A percentile compares a stretch with the other conserved stretches of the same genome.
phyloP scores from a whole-genome alignment of 37 sponge, comb jelly and placozoan genomes.

The Geodia barretti region DNA sequence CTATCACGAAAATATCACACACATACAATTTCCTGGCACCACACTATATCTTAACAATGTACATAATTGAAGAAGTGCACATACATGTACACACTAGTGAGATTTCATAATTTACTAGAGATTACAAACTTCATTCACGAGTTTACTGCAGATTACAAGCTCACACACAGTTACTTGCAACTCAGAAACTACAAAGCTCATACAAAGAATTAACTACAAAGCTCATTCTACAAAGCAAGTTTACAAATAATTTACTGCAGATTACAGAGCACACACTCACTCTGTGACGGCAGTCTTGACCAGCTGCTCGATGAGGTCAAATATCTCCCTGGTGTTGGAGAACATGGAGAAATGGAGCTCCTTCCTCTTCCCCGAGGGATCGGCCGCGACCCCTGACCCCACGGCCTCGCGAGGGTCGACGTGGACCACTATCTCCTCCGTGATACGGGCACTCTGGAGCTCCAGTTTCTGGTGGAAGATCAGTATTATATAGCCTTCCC shows the following conservation, averaged over 20 bases:
- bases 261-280: constrained; percentile 16
- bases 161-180: constrained; percentile 8
- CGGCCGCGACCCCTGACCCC: not conserved
- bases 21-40: constrained; percentile 52
- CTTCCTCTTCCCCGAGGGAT: not conserved
- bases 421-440: constrained; percentile 21
- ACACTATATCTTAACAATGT: too few relatives aligned
- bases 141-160: too few relatives aligned
- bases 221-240: not conserved
- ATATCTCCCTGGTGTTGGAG: constrained; percentile 58
- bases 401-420: not conserved
- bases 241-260: not conserved
- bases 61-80: too few relatives aligned
- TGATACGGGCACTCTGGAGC: not conserved
- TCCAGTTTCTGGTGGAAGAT: constrained; percentile 13
- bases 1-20: too few relatives aligned
- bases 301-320: constrained; percentile 79
- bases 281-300: constrained; percentile 57
- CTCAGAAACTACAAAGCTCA: not conserved
- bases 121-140: too few relatives aligned
- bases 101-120: too few relatives aligned
- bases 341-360: constrained; percentile 61
- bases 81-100: constrained; percentile 42
- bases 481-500: too few relatives aligned
- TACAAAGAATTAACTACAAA: not conserved